Base-by-base conservation (phyloP, 2,797 vertebrate species). In the Pseudochirops cupreus region DNA sequence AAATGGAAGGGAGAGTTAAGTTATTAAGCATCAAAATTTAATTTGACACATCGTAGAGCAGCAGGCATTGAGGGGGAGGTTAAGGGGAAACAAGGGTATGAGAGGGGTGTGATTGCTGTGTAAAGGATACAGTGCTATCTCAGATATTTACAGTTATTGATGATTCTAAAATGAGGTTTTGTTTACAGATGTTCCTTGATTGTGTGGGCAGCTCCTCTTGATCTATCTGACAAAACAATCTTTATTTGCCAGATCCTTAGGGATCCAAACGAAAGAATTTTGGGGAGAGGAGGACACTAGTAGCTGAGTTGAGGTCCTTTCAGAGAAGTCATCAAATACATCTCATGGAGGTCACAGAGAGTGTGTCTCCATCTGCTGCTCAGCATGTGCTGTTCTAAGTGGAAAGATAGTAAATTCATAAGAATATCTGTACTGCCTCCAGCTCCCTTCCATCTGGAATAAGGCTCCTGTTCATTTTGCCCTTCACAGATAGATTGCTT, bases 41-140 rank as follows among this genome's bases (percentile, higher is more conserved):
- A 58, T 96, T 97, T 96, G 90, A 95, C 90, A 94, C 92, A 92
- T 46, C 97, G 92, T 93, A 94, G 94, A 97, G 92, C 74, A 94
- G 87, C 21, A 4, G 93, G 94, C 92, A 21, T 95, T 96, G 94
- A 95, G 29, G 31, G 39, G 31, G 46, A 59, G 91, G 56, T 74
- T 90, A 95, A 89, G 91, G 39, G 57, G 92, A 93, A 74, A 92
- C 5, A 74, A 74, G 53, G 1, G 52, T 82, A 58, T 56, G 39
- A 90, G 67, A 95, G 92, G 95, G 59, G 94, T 89, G 91, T 93
- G 87, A 55, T 92, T 94, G 94, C 92, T 95, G 82, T 91, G 7
- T 92, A 93, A 93, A 97, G 91, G 53, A 52, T 93, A 13, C 2
- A 52, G 55, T 87, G 93, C 92, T 57, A 93, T 92, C 54, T 93